Evolutionary conservation across 2,797 vertebrate species (phyloP), one percentile per base, ranked within the genome.

Genomic region (Sebastes jordani): DNA sequence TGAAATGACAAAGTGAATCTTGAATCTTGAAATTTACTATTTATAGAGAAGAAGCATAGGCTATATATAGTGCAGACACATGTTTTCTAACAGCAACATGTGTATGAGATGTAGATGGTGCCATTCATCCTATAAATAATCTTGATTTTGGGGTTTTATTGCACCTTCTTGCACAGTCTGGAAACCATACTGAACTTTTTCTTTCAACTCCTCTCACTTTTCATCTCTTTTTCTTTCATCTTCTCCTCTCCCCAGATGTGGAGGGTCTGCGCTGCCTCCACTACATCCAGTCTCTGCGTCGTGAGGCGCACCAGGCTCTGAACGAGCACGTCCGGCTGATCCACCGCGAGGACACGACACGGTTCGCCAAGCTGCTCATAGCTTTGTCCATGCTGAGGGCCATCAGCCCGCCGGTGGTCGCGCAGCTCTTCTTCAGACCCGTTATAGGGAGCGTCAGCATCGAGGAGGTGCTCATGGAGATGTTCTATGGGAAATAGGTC

Each of bases 391-490:
- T 98, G 95, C 96, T 99, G 81, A 94, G 96, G 87, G 96, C 97
- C 92, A 97, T 98, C 95, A 97, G 96, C 85, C 96, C 96, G n/a
- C 95, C 94, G 61, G 96, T 96, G 83, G 95, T 99, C 81, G 96
- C 96, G 0, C 97, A 99, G 92, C 96, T 99, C 30, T 99, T 99
- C 96, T 98, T 99, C 93, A 98, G 96, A 84, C 97, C 98, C 25
- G 96, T 99, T 90, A 99, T 98, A 79, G 98, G 98, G 78, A 83
- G 94, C 6, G 97, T 99, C 79, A 97, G 97, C 94, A 99, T 99
- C 95, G 98, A 99, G 92, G 98, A 99, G 87, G 97, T 99, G 94
- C 96, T 99, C 81, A 95, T 99, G 93, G 98, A 99, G 93, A 99
- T 99, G 98, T 97, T 99, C 91, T 99, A 98, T 89, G 96, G 96